Evolutionary conservation across 35 echinoderm and acorn worm species (phyloP).

Genomic region (Lytechinus variegatus): DNA sequence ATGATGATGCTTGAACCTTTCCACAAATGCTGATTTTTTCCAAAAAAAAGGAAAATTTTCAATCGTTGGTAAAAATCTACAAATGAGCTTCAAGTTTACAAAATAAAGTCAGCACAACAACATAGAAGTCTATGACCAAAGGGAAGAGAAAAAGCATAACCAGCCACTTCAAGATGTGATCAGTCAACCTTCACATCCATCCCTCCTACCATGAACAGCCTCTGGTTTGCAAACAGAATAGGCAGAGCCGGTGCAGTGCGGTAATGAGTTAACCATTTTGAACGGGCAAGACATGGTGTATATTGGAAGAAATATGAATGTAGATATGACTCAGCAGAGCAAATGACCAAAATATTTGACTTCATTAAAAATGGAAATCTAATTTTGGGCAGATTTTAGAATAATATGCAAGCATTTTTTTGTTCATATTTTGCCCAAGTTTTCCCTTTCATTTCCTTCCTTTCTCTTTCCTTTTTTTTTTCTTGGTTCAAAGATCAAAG

Average conservation of each 20-base stretch:
- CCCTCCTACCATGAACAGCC: not conserved
- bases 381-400: too few relatives aligned
- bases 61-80: not conserved
- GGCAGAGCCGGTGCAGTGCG: not conserved
- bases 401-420: too few relatives aligned
- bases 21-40: not conserved
- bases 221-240: not conserved
- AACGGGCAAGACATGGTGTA: too few relatives aligned
- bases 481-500: too few relatives aligned
- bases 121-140: not conserved
- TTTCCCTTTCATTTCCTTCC: too few relatives aligned
- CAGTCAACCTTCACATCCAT: not conserved
- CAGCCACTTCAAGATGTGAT: not conserved
- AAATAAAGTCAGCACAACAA: not conserved
- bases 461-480: too few relatives aligned
- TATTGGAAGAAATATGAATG: too few relatives aligned
- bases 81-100: not conserved
- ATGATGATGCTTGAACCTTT: not conserved
- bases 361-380: too few relatives aligned
- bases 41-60: not conserved
- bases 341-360: too few relatives aligned
- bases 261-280: too few relatives aligned
- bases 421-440: too few relatives aligned
- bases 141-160: not conserved
- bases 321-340: too few relatives aligned